Conservation (phyloP, 92 coral and sea anemone genomes). For the Zoanthus solanderi region DNA sequence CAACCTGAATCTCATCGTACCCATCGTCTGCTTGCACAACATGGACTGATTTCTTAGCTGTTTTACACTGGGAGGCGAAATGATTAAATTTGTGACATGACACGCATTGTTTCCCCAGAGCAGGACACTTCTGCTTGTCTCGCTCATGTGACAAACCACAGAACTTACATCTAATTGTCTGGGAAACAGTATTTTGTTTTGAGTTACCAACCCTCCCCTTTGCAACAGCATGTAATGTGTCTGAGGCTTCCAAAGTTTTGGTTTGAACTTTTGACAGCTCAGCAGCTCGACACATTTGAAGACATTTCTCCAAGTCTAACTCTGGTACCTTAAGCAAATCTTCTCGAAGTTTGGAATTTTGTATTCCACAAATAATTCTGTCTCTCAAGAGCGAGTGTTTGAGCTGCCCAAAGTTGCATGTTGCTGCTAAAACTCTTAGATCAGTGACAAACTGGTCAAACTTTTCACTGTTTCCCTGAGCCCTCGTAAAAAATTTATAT, state of each 20-base stretch:
- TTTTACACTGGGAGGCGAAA: constrained; percentile 33
- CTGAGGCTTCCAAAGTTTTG: constrained; percentile 36
- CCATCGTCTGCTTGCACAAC: constrained; percentile 29
- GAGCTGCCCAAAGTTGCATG: constrained; percentile 55
- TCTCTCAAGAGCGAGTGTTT: constrained; percentile 50
- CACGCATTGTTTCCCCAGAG: constrained; percentile 21
- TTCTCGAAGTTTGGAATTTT: constrained; percentile 31
- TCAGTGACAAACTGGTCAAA: constrained; percentile 58
- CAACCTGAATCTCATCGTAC: constrained; percentile 15
- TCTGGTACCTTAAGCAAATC: constrained; percentile 47
- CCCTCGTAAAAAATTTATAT: constrained; percentile 51
- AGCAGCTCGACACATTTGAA: constrained; percentile 35
- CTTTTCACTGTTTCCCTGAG: constrained; percentile 46
- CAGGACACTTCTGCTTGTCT: constrained; percentile 27
- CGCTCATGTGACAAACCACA: constrained; percentile 33
- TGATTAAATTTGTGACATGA: constrained; percentile 25
- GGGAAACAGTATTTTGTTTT: constrained; percentile 32
- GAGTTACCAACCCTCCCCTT: constrained; percentile 30
- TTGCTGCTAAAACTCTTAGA: constrained; percentile 43
- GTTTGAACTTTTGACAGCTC: constrained; percentile 35
- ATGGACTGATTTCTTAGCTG: constrained; percentile 28
- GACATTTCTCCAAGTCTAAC: constrained; percentile 30
- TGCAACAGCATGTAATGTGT: constrained; percentile 44
- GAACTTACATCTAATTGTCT: constrained; percentile 34
- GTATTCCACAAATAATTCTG: constrained; percentile 51